Percentiles rank a stretch among this genome's conserved stretches.
Conservation (phyloP, 1,140 invertebrate species). For the Camponotus vicinus region DNA sequence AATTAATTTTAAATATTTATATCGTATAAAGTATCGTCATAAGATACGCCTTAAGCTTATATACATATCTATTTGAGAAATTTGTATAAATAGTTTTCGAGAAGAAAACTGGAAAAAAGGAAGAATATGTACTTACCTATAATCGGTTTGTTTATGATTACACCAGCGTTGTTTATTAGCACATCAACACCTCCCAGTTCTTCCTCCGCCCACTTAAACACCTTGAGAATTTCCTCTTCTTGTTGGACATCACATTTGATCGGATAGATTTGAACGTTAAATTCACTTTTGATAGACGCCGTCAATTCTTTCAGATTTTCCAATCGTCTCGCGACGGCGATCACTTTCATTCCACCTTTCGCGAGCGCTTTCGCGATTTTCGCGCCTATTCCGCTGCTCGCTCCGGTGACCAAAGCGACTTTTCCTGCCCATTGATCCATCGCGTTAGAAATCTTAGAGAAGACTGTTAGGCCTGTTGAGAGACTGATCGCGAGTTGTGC, state of each 20-base stretch:
- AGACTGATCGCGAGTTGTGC: not conserved
- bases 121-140: conserved; percentile 58
- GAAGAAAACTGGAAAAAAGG: not conserved
- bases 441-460: conserved; percentile 10
- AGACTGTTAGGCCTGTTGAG: not conserved
- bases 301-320: conserved; percentile 81
- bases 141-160: conserved; percentile 35
- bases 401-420: conserved; percentile 91
- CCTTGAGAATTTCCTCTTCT: conserved; percentile 88
- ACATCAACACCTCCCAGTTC: conserved; percentile 88
- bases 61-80: not conserved
- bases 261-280: conserved; percentile 74
- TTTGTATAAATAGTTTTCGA: not conserved
- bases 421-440: conserved; percentile 91
- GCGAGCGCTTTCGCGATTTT: conserved; percentile 87
- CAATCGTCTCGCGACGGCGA: conserved; percentile 86
- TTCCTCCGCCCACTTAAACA: conserved; percentile 88
- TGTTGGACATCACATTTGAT: conserved; percentile 88
- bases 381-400: conserved; percentile 90
- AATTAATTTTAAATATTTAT: not conserved
- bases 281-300: not conserved
- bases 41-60: not conserved
- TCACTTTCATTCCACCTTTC: conserved; percentile 88
- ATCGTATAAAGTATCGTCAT: not conserved
- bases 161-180: conserved; percentile 90